These are phyloP conservation scores for Turnix velox DNA, from an alignment of 2,113 vertebrate genomes.

Conservation along the genomic window DNA sequence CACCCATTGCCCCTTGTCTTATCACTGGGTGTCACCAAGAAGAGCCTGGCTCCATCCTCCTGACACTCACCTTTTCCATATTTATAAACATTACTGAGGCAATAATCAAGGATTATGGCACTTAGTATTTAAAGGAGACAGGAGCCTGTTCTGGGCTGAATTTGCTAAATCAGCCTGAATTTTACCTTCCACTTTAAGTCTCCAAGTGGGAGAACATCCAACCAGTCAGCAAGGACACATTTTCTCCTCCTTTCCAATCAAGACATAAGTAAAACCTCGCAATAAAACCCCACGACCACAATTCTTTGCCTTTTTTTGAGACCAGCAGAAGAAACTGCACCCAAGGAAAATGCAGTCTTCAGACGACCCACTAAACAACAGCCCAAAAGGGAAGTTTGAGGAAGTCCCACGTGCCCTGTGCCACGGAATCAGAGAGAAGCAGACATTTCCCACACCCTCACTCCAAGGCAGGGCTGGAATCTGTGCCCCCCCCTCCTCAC, in stretches of 20 bases:
- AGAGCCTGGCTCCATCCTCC: no score
- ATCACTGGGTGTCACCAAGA: no score
- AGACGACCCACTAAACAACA: background rate
- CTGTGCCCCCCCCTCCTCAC: background rate
- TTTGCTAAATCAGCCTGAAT: background rate
- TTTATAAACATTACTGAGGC: no score
- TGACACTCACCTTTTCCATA: no score
- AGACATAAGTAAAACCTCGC: no score
- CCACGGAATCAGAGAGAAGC: background rate
- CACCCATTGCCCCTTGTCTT: no score
- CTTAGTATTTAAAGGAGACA: background rate
- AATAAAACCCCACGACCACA: background rate
- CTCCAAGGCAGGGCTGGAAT: background rate
- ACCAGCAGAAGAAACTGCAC: background rate
- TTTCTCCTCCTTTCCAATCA: background rate
- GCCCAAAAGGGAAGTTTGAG: background rate
- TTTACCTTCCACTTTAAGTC: background rate
- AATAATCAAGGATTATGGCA: background rate
- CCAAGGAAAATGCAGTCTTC: background rate
- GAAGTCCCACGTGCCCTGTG: background rate
- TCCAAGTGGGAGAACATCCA: background rate
- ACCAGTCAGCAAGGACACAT: accelerated
- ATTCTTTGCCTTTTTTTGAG: background rate
- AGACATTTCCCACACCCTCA: conserved; percentile 13
- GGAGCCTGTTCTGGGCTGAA: background rate